Base-by-base conservation (phyloP, 2,113 vertebrate species). In the Orcinus orca region DNA sequence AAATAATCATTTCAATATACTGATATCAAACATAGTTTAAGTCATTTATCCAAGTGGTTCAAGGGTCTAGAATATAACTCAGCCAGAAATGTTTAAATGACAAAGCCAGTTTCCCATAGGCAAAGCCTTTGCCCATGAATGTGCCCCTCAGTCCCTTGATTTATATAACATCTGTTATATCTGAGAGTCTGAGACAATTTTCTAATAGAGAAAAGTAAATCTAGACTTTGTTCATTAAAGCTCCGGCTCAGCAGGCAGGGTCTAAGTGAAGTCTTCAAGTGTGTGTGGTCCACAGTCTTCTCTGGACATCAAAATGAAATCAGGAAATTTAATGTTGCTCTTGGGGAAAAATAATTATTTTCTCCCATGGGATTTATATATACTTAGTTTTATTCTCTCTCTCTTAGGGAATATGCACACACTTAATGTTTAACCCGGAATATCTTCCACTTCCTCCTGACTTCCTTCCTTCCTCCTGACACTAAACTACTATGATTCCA, bases 231-330 rank as follows among this genome's bases (percentile, higher is more conserved):
- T 73, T 65, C 13, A 29, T 60, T 62, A 58, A 74, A 87, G 96
- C 20, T 73, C 31, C 36, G 58, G 10, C 8, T 2, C 26, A 62
- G 25, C 26, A 4, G 10, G 0, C 0, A 10, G 29, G 20, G n/a
- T 65, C 50, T 81, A 18, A n/a, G 50, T 3, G 44, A 95, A 91
- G 31, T 70, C 36, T 60, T 88, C 26, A 10, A 26, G 25, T 8
- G 4, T 50, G 9, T 47, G 55, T 79, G 41, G n/a, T 63, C 2
- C 33, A 3, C 4, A 50, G 60, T 67, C 41, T 76, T 87, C 15
- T 36, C 83, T 73, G n/a, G 9, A 62, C 31, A 41, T 4, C 41
- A 38, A 90, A 47, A 47, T 31, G 8, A 44, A 65, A 47, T 36
- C 6, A 7, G 25, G 8, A 5, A 85, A 80, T 62, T 55, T 36